A percentile compares a stretch with the other conserved stretches of the same genome.
Conservation (phyloP, 1,140 invertebrate species). For the Apocrypta bakeri region DNA sequence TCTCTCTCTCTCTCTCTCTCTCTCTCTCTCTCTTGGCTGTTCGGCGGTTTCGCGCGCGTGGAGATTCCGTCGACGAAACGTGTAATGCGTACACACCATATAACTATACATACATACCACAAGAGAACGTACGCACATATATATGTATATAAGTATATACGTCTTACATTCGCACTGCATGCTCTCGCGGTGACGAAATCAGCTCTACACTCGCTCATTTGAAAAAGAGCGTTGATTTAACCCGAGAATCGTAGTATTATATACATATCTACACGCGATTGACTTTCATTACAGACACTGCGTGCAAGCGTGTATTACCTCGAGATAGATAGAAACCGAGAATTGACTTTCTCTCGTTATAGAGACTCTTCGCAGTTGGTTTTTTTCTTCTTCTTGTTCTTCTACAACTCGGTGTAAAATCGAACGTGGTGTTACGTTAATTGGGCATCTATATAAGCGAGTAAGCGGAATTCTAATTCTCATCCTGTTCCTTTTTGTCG, state of each 20-base stretch:
- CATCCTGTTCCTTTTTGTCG: no score
- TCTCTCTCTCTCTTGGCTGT: not conserved
- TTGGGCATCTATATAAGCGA: not conserved
- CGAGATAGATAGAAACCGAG: not conserved
- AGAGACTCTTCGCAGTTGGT: not conserved
- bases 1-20: slow-evolving; percentile 4
- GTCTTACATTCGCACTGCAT: no score
- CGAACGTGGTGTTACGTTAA: not conserved
- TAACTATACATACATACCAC: not conserved
- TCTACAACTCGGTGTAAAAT: not conserved
- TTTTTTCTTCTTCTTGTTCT: not conserved
- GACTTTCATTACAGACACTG: not conserved
- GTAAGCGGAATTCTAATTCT: no score
- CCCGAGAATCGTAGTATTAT: not conserved
- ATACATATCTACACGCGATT: not conserved
- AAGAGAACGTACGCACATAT: not conserved
- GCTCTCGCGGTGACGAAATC: slow-evolving; percentile 17
- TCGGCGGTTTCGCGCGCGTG: not conserved
- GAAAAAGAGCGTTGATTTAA: slow-evolving; percentile 15
- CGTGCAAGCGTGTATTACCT: not conserved
- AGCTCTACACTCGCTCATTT: not conserved
- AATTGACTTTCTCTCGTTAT: slow-evolving; percentile 20
- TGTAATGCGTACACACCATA: not conserved
- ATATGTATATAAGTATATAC: no score
- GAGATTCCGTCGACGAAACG: not conserved